Base-by-base conservation (phyloP, 2,888 invertebrate species). In the Meiosimyza platycephala region DNA sequence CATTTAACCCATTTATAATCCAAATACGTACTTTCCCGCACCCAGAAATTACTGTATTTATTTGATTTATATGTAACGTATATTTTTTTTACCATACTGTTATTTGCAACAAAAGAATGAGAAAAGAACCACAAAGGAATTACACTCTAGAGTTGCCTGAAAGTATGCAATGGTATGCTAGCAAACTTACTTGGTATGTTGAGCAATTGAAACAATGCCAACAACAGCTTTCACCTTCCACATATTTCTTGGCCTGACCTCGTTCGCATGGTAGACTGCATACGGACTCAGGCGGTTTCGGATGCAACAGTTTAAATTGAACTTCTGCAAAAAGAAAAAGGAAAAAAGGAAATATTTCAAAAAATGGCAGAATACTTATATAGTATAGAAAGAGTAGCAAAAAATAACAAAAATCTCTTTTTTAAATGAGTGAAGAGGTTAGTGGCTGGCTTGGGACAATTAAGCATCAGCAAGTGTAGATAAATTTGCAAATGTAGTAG, bases 191-290 rank as follows among this genome's bases (percentile, higher is more conserved):
- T 92, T 96, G 94, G 88, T 95, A 95, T 83, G 92, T 92, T 63
- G 94, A 92, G 87, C 97, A 96, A 86, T 94, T 94, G 88, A 94
- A 94, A 88, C 96, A 97, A 85, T 95, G 95, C 96, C 96, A 97
- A 86, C 96, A 97, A 87, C 96, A 96, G 85, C 94, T 94, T 87
- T 96, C 96, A 0, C 96, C 96, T 85, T 96, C 96, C 62, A 96
- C 94, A 87, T 95, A 95, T 86, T 95, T 94, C 89, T 95, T 96
- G 74, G 96, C 96, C 87, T 97, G 96, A 0, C 96, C 96, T 72
- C 91, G 89, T 81, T 93, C 93, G 85, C 98, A 98, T 75, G 95
- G 94, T 76, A 94, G 90, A 86, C 95, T 95, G 89, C 97, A 98
- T 63, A 96, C 95, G 6, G 96, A 97, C 83, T 93, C 93, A 3